Evolutionary conservation across 2,888 invertebrate species (phyloP), one percentile per base, ranked within the genome.

Genomic region (Xestia ashworthii): DNA sequence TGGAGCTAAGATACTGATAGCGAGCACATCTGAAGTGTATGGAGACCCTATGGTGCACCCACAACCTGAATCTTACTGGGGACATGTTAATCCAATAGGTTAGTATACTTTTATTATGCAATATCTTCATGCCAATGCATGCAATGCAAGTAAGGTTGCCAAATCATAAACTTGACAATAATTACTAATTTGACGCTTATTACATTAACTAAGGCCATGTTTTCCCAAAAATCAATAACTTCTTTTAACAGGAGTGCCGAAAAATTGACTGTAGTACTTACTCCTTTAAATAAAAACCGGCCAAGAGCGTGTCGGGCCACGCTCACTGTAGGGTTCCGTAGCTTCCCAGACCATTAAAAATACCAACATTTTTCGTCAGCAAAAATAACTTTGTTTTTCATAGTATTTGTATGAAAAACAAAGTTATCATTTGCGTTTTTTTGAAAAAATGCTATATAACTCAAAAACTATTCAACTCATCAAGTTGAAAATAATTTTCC

Each of bases 21-120:
- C 99, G 16, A 99, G 99, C 90, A 99, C 99, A 3, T 99, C 99
- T 0, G 99, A 99, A 96, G 99, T 99, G 0, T 99, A 99, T 93
- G 99, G 99, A 16, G 99, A 99, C 96, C 99, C 99, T 0, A 98
- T 99, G 94, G 99, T 99, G 22, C 99, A 99, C 97, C 99, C 99
- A 0, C 99, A 99, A 93, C 98, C 98, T 0, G 99, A 99, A 96
- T 98, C 98, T 0, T 99, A 99, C 92, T 99, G 99, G 99, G 99
- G 99, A 0, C 99, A 99, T 94, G 99, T 99, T 0, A 99, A 99
- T 97, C 99, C 99, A 12, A 99, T 99, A 90, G 99, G 98, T 98
- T 94, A 94, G 90, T 84, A 70, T 38, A n/a, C 5, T 16, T 38
- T 50, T 22, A 58, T 16, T 22, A n/a, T 38, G 4, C 48, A n/a